phyloP scores from a whole-genome alignment of 2,888 invertebrate genomes.

The Apotomis capreana region DNA sequence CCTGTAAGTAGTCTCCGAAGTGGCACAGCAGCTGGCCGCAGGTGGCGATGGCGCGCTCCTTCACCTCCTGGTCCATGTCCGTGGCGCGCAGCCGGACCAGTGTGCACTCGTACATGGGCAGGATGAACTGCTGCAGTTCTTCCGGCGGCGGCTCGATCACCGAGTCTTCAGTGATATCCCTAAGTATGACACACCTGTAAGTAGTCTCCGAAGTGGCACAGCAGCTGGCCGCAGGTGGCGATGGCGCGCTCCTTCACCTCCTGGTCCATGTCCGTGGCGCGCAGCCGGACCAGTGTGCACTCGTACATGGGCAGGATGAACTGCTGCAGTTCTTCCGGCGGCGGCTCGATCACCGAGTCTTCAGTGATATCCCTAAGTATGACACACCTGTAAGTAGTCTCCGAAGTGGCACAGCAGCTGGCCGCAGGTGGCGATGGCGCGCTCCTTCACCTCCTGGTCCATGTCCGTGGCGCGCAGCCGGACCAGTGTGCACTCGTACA shows the following conservation, averaged over 20 bases:
- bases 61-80: conserved; percentile 96
- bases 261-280: conserved; percentile 98
- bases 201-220: conserved; percentile 95
- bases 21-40: conserved; percentile 96
- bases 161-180: too few species aligned
- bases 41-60: conserved; percentile 98
- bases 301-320: conserved; percentile 92
- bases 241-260: conserved; percentile 99
- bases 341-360: conserved; percentile 63
- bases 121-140: conserved; percentile 91
- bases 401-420: conserved; percentile 95
- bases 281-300: conserved; percentile 92
- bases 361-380: conserved; percentile 65
- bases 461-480: conserved; percentile 92
- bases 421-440: conserved; percentile 98
- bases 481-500: conserved; percentile 93
- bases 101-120: conserved; percentile 92
- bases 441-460: conserved; percentile 99
- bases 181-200: conserved; percentile 79
- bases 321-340: conserved; percentile 90
- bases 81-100: conserved; percentile 94
- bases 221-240: conserved; percentile 97
- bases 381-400: conserved; percentile 87
- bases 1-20: conserved; percentile 92
- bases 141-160: too few species aligned